Percentiles rank a stretch among this genome's conserved stretches.
phyloP scores from a whole-genome alignment of 2,113 vertebrate species.

The Toxotes jaculatrix region DNA sequence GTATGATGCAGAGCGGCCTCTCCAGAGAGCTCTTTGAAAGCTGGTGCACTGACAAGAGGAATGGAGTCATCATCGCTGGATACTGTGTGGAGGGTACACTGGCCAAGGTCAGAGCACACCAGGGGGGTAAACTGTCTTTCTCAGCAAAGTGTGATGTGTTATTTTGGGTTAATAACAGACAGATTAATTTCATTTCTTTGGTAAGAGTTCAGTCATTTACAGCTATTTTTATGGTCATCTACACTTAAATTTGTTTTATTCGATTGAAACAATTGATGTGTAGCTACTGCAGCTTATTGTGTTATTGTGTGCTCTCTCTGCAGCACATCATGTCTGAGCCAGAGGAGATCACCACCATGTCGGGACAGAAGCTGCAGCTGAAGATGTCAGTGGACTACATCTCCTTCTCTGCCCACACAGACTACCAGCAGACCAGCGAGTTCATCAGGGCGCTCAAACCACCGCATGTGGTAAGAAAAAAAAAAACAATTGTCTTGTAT shows the following conservation, averaged over 20 bases:
- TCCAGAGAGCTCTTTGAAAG: slow-evolving; percentile 98
- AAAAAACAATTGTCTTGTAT: neutral
- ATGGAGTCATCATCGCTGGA: slow-evolving; percentile 97
- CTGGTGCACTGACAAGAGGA: slow-evolving; percentile 99
- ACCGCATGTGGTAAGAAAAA: slow-evolving; percentile 90
- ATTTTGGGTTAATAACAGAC: neutral
- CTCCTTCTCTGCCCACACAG: slow-evolving; percentile 98
- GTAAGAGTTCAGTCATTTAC: no score
- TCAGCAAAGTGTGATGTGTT: neutral
- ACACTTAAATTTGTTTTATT: no score
- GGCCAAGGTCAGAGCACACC: slow-evolving; percentile 88
- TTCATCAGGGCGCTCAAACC: slow-evolving; percentile 98
- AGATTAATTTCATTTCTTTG: no score
- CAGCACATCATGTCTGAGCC: slow-evolving; percentile 99
- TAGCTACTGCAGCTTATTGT: neutral
- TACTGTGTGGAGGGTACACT: slow-evolving; percentile 98
- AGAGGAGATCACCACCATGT: slow-evolving; percentile 99
- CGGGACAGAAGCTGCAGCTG: slow-evolving; percentile 97
- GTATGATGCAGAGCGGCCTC: slow-evolving; percentile 99
- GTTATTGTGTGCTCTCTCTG: neutral
- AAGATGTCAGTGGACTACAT: slow-evolving; percentile 99
- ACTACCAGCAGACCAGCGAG: slow-evolving; percentile 99
- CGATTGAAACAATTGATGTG: neutral
- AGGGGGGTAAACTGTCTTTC: neutral
- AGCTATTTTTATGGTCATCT: no score